Evolutionary conservation across 2,113 vertebrate species (phyloP).

Genomic region (Protobothrops mucrosquamatus): DNA sequence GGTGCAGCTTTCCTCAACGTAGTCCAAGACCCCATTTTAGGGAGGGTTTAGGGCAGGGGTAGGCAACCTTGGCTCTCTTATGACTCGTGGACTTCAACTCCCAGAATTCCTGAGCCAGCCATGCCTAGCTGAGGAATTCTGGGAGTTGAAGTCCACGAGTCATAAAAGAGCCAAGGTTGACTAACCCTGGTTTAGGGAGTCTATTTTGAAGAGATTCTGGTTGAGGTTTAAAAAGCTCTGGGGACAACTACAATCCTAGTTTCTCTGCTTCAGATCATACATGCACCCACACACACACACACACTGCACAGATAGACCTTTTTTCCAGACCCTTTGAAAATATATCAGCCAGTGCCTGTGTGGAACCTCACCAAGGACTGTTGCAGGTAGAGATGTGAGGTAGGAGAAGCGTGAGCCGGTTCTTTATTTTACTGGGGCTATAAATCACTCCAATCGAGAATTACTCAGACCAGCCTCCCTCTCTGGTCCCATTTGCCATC

Average conservation of each 20-base stretch:
- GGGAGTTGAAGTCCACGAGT: not conserved
- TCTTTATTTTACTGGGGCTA: not conserved
- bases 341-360: not conserved
- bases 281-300: not conserved
- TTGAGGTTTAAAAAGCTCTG: not conserved
- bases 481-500: not conserved
- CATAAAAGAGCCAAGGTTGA: not conserved
- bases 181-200: not conserved
- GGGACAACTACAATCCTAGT: not conserved
- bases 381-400: not conserved
- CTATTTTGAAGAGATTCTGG: not conserved
- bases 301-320: not conserved
- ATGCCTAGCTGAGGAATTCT: not conserved
- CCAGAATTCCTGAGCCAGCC: not conserved
- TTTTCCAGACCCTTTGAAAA: not conserved
- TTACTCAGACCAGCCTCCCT: not conserved
- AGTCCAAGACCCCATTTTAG: not conserved
- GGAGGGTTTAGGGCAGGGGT: not conserved
- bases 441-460: not conserved
- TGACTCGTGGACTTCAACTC: not conserved
- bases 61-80: not conserved
- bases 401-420: not conserved
- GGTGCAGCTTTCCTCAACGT: not conserved
- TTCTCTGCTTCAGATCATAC: not conserved
- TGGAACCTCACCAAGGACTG: not conserved